Evolutionary conservation across 2,113 vertebrate species (phyloP), one percentile per base, ranked within the genome.

Genomic region (Trematocara stigmaticum): DNA sequence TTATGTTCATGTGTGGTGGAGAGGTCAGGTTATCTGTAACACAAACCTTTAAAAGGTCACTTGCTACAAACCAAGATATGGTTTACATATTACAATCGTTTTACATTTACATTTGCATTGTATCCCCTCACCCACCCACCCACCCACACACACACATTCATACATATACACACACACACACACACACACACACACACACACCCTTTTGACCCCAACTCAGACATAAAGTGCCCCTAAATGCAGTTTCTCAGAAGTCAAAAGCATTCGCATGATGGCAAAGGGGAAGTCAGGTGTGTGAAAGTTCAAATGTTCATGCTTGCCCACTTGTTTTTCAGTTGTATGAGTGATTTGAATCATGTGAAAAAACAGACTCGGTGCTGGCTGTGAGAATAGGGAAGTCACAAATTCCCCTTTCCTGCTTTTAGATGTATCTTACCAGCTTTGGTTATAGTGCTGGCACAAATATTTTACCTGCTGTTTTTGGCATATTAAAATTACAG

Each of bases 281-380:
- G 40, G 5, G 38, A 84, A 49, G 59, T 49, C 1, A 9, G 18
- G 1, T 26, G 81, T 16, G 40, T 79, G 93, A 96, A 87, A 96
- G 95, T 96, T 96, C 91, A 95, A 93, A 92, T 84, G 93, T 93
- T 96, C 94, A 95, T 10, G 29, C 12, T 23, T 90, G 56, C 92
- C 92, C 89, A 85, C 80, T 81, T 76, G n/a, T 84, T 79, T 84
- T 87, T 87, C 53, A 61, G 23, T 86, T 26, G 15, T 18, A 7
- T 29, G 12, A 56, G 9, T 29, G 15, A 59, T 81, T 89, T 93
- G 79, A 94, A 76, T 94, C 84, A 88, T 2, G 4, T 8, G 10
- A 13, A 80, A 59, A 81, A 85, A 13, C 7, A 29, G 47, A 35
- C 23, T 47, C 18, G 42, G 20, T 88, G 83, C 66, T 80, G 80